A percentile compares a stretch with the other conserved stretches of the same genome.
phyloP scores from a whole-genome alignment of 2,113 vertebrate species.

The Psittacara wagleri region DNA sequence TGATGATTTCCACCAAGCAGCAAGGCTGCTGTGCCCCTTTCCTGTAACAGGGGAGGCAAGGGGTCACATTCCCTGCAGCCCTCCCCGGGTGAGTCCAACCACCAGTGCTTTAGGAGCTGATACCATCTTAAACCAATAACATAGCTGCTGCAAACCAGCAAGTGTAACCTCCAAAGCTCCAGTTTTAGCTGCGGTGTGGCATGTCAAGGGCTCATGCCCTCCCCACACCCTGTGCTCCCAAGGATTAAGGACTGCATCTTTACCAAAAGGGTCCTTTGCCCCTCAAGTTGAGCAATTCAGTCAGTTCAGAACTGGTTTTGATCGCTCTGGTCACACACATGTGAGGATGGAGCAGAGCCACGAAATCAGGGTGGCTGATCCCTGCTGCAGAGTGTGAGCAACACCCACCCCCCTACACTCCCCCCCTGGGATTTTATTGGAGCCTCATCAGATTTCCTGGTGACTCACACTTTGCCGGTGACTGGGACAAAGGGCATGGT shows the following conservation, averaged over 20 bases:
- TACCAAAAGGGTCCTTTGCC: not conserved
- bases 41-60: not conserved
- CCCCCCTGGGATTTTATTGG: not conserved
- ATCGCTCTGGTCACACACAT: fast-evolving
- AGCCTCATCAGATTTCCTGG: conserved; percentile 51
- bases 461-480: not conserved
- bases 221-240: fast-evolving
- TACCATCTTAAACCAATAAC: not conserved
- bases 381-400: not conserved
- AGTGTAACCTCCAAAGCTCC: fast-evolving
- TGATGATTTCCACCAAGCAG: not conserved
- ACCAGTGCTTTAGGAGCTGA: fast-evolving
- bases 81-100: fast-evolving
- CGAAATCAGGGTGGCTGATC: not conserved
- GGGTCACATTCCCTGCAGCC: not conserved
- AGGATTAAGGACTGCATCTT: not conserved
- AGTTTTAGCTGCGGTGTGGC: not conserved
- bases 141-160: not conserved
- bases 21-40: not conserved
- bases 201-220: not conserved
- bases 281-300: not conserved
- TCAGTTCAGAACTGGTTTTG: not conserved
- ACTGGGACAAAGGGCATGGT: not conserved
- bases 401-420: not conserved
- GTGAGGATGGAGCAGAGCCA: not conserved